phyloP scores from a whole-genome alignment of 2,888 invertebrate genomes.

The Portevinia maculata region DNA sequence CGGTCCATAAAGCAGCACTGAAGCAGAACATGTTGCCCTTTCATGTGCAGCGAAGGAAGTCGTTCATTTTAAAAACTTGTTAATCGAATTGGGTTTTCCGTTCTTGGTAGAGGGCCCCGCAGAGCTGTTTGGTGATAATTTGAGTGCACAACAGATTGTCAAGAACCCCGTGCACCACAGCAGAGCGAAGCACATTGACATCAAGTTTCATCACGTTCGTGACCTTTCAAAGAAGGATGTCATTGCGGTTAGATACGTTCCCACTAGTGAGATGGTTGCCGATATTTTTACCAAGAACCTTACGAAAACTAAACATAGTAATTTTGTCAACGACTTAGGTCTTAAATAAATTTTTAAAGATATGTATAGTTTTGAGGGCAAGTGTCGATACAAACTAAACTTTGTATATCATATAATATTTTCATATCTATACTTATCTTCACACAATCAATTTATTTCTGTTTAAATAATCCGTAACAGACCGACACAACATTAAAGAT shows the following conservation, averaged over 20 bases:
- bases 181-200: slow-evolving; percentile 46
- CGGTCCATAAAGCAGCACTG: no score
- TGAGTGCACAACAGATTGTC: slow-evolving; percentile 41
- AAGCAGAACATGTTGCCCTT: slow-evolving; percentile 35
- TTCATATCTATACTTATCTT: no score
- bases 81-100: slow-evolving; percentile 18
- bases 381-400: no score
- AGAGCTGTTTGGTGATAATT: slow-evolving; percentile 37
- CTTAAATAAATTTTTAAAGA: no score
- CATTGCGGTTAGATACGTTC: slow-evolving; percentile 25
- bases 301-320: slow-evolving; percentile 22
- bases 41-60: slow-evolving; percentile 40
- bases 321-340: no score
- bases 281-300: slow-evolving; percentile 33
- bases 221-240: slow-evolving; percentile 20
- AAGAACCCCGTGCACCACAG: slow-evolving; percentile 43
- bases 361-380: no score
- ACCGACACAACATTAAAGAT: no score
- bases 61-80: slow-evolving; percentile 32
- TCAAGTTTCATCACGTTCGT: no score
- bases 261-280: slow-evolving; percentile 29
- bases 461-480: no score
- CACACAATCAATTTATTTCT: no score
- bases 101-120: slow-evolving; percentile 1
- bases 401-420: no score